A percentile compares a stretch with the other conserved stretches of the same genome.
These are phyloP conservation scores for Lasius fuliginosus DNA, from an alignment of 2,888 invertebrate genomes.

Conservation along the genomic window DNA sequence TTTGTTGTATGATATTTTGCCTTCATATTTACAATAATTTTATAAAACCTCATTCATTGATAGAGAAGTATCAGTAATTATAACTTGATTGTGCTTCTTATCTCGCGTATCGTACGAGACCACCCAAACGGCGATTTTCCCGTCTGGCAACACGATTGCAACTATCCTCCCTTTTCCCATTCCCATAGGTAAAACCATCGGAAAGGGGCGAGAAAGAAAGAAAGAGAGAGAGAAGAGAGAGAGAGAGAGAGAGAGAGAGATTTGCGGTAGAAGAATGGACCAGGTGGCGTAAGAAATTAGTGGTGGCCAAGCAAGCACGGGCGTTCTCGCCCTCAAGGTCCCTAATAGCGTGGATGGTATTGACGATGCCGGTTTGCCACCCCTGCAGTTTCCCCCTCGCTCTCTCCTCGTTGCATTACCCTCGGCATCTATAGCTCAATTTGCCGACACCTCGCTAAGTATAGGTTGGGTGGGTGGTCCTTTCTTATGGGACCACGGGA, in stretches of 20 bases:
- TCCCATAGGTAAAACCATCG: constrained; percentile 14
- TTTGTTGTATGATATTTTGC: not conserved
- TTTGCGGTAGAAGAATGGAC: constrained; percentile 76
- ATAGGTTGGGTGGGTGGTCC: constrained; percentile 86
- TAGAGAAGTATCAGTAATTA: not conserved
- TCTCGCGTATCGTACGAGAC: constrained; percentile 17
- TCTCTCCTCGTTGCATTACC: constrained; percentile 80
- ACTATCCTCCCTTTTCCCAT: constrained; percentile 46
- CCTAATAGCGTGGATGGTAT: constrained; percentile 84
- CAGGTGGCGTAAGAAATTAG: constrained; percentile 84
- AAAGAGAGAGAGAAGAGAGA: constrained; percentile 61
- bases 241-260: constrained; percentile 64
- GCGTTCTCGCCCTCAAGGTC: constrained; percentile 67
- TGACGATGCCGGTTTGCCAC: constrained; percentile 73
- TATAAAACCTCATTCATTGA: not conserved
- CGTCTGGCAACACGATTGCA: constrained; percentile 23
- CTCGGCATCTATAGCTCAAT: constrained; percentile 86
- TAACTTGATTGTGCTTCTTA: constrained; percentile 10
- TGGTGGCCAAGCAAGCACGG: constrained; percentile 68
- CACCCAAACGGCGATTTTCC: constrained; percentile 40
- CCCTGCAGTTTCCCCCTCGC: constrained; percentile 40
- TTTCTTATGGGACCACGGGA: constrained; percentile 73
- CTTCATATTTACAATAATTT: not conserved
- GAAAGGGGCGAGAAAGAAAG: constrained; percentile 69
- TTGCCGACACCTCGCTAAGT: constrained; percentile 86